Evolutionary conservation across 2,113 vertebrate species (phyloP).

Genomic region (Miniopterus natalensis): DNA sequence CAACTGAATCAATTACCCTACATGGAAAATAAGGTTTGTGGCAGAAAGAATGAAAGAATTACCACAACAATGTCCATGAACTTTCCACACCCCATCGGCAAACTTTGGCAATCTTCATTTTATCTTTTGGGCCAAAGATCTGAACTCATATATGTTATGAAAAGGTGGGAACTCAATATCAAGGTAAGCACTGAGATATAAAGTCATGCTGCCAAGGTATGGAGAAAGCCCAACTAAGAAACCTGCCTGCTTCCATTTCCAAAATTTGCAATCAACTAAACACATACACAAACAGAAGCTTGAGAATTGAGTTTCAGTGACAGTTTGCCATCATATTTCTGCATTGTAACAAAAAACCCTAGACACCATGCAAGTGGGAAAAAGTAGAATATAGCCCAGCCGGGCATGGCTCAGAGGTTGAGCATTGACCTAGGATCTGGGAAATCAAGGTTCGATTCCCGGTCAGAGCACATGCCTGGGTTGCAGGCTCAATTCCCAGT

Average conservation of each 20-base stretch:
- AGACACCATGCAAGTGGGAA: neutral
- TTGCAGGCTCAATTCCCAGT: no score
- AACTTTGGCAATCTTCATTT: conserved; percentile 55
- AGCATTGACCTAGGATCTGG: no score
- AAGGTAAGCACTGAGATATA: conserved; percentile 33
- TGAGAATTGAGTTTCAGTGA: conserved; percentile 4
- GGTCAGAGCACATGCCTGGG: no score
- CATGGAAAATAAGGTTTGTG: neutral
- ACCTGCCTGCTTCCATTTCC: neutral
- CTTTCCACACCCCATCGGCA: conserved; percentile 46
- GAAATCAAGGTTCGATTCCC: no score
- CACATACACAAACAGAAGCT: neutral
- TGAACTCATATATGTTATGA: conserved; percentile 62
- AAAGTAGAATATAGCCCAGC: neutral
- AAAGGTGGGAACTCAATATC: conserved; percentile 69
- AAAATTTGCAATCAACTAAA: conserved; percentile 42
- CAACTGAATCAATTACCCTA: conserved; percentile 16
- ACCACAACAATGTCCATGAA: neutral
- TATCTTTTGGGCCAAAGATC: conserved; percentile 50
- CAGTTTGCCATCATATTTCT: neutral
- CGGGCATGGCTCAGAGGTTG: no score
- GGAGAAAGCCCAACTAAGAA: conserved; percentile 32
- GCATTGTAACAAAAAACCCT: neutral
- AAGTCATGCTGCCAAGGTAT: neutral
- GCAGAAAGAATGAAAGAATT: neutral